phyloP scores from a whole-genome alignment of 2,888 invertebrate species.

The Troides helena region DNA sequence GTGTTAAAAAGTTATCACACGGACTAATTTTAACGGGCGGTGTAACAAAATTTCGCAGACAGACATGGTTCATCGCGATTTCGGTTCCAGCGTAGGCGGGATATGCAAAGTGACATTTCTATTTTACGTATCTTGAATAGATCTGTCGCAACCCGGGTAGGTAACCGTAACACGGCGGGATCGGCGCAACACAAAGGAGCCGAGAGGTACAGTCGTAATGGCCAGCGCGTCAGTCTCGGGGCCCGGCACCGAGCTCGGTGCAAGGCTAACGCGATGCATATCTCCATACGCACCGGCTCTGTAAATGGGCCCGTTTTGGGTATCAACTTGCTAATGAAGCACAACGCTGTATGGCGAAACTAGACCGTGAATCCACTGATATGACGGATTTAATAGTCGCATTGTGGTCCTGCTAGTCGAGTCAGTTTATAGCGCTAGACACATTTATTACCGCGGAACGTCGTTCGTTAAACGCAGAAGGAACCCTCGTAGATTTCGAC shows the following conservation, averaged over 20 bases:
- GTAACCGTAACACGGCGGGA: conserved; percentile 73
- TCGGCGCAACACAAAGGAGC: conserved; percentile 73
- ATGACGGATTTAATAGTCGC: conserved; percentile 61
- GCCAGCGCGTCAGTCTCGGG: conserved; percentile 68
- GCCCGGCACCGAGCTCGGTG: conserved; percentile 52
- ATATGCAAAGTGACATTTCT: conserved; percentile 77
- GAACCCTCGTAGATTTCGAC: conserved; percentile 23
- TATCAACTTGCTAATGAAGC: conserved; percentile 78
- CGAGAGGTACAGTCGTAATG: conserved; percentile 75
- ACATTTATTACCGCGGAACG: conserved; percentile 27
- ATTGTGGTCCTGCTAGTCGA: conserved; percentile 55
- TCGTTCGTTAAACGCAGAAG: conserved; percentile 23
- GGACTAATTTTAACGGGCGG: conserved; percentile 43
- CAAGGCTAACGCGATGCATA: conserved; percentile 72
- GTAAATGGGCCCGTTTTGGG: conserved; percentile 77
- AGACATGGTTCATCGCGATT: conserved; percentile 24
- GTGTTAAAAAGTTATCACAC: conserved; percentile 8
- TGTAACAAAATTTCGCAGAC: conserved; percentile 26
- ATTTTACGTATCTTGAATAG: conserved; percentile 72
- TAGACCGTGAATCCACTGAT: conserved; percentile 68
- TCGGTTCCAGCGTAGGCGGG: conserved; percentile 47
- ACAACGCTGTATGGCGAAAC: conserved; percentile 62
- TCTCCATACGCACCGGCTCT: conserved; percentile 67
- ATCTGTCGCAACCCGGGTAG: conserved; percentile 68
- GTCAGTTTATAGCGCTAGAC: conserved; percentile 53